phyloP scores from a whole-genome alignment of 1,140 invertebrate genomes.

The Centruroides vittatus region DNA sequence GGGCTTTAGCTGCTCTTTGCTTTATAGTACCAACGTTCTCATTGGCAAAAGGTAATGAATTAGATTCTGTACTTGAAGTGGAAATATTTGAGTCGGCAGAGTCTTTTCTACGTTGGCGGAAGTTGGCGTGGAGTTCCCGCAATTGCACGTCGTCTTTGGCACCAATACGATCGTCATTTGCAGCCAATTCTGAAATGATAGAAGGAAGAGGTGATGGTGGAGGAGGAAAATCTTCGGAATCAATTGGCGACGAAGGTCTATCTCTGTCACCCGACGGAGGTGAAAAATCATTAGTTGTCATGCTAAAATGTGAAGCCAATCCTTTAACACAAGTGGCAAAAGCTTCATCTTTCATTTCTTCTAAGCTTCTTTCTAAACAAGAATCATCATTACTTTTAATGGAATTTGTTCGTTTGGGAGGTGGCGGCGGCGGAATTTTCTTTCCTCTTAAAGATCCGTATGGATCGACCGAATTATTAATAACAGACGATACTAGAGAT shows the following conservation, averaged over 20 bases:
- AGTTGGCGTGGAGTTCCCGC: constrained; percentile 1
- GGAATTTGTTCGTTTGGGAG: constrained; percentile 53
- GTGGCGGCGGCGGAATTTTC: constrained; percentile 65
- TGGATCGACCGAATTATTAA: constrained; percentile 15
- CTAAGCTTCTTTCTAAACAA: constrained; percentile 10
- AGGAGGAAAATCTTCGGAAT: constrained; percentile 32
- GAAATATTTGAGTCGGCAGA: constrained; percentile 52
- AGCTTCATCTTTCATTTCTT: constrained; percentile 23
- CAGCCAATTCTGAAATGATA: constrained; percentile 15
- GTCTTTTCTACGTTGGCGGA: constrained; percentile 10
- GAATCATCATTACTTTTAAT: constrained; percentile 21
- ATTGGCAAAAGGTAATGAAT: constrained; percentile 94
- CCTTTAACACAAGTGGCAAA: constrained; percentile 35
- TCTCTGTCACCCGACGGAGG: constrained; percentile 17
- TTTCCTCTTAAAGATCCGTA: constrained; percentile 22
- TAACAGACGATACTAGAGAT: neutral
- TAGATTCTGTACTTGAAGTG: constrained; percentile 75
- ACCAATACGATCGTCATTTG: constrained; percentile 6
- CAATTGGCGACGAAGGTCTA: constrained; percentile 17
- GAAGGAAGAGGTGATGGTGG: constrained; percentile 31
- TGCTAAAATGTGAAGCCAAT: constrained; percentile 30
- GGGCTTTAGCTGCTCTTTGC: constrained; percentile 44
- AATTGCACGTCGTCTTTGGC: constrained; percentile 13
- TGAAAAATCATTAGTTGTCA: constrained; percentile 17
- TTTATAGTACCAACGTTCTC: constrained; percentile 98